Conservation (phyloP, 2,888 invertebrate species). For the Theretra japonica region DNA sequence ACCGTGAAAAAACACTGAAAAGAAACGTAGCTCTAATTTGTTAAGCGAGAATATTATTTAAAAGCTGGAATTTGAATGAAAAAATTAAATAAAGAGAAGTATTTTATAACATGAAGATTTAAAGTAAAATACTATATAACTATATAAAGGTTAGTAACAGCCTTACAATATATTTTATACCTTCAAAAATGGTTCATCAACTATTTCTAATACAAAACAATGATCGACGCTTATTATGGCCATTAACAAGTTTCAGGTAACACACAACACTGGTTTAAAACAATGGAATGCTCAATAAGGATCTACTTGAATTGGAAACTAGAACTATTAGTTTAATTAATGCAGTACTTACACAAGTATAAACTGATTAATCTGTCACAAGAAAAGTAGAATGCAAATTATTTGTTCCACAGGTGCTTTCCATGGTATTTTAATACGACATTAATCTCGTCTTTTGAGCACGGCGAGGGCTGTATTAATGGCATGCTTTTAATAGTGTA, state of each 20-base stretch:
- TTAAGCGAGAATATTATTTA: too few relatives aligned
- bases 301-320: background rate
- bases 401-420: slow-evolving; percentile 71
- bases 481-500: slow-evolving; percentile 68
- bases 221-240: too few relatives aligned
- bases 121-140: too few relatives aligned
- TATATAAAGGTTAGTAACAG: too few relatives aligned
- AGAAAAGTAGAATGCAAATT: slow-evolving; percentile 60
- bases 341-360: slow-evolving; percentile 41
- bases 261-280: background rate
- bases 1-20: too few relatives aligned
- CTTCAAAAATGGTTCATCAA: too few relatives aligned
- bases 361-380: slow-evolving; percentile 55
- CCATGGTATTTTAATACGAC: slow-evolving; percentile 67
- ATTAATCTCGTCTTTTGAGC: slow-evolving; percentile 68
- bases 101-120: too few relatives aligned
- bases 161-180: too few relatives aligned
- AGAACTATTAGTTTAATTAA: background rate
- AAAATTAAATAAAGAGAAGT: too few relatives aligned
- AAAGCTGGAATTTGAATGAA: too few relatives aligned
- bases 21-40: too few relatives aligned
- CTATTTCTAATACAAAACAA: too few relatives aligned
- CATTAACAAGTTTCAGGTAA: background rate
- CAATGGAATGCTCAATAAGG: background rate
- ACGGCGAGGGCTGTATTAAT: slow-evolving; percentile 65